These are phyloP conservation scores for Florisuga fusca DNA, from an alignment of 2,797 vertebrate genomes.

Conservation along the genomic window DNA sequence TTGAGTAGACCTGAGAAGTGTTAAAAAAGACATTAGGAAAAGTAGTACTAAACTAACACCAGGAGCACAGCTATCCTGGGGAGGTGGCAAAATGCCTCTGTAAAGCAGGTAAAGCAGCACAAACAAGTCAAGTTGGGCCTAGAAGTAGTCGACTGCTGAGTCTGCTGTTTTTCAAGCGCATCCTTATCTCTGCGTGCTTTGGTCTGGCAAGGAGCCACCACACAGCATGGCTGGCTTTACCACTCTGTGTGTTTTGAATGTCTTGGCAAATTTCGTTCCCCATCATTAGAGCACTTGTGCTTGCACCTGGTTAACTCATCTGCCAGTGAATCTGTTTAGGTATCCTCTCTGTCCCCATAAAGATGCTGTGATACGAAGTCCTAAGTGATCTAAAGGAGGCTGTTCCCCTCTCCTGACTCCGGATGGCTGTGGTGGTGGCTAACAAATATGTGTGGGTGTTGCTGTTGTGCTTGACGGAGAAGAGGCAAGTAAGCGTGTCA, in stretches of 20 bases:
- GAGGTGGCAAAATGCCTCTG: background rate
- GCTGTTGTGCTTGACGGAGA: background rate
- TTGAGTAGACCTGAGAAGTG: background rate
- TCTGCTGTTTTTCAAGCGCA: background rate
- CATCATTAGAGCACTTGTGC: fast-evolving
- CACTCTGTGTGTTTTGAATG: fast-evolving
- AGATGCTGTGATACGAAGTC: background rate
- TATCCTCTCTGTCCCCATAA: background rate
- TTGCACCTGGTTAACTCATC: background rate
- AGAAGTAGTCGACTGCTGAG: background rate
- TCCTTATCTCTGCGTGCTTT: background rate
- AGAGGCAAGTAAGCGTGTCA: fast-evolving
- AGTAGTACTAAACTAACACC: background rate
- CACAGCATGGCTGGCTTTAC: background rate
- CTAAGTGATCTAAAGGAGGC: background rate
- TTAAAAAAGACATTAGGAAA: background rate
- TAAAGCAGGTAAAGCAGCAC: background rate
- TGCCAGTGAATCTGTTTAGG: background rate
- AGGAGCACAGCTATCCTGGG: background rate
- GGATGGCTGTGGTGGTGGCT: background rate
- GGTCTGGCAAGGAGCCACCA: background rate
- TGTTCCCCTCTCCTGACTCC: background rate
- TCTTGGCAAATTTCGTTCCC: background rate
- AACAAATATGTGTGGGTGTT: background rate
- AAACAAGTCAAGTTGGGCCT: fast-evolving